Base-by-base conservation (phyloP, 2,797 vertebrate species). In the Chromis chromis region DNA sequence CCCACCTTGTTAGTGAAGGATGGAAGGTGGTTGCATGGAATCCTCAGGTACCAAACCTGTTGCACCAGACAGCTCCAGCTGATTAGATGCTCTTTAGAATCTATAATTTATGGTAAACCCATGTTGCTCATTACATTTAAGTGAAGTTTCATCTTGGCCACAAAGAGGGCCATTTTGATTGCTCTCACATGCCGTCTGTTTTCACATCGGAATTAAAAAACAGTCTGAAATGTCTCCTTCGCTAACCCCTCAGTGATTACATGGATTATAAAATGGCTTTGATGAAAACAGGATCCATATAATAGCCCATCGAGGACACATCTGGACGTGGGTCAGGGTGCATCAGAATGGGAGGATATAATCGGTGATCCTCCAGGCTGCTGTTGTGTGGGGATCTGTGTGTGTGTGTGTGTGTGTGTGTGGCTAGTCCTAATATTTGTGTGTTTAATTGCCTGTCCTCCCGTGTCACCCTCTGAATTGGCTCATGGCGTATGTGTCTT, bases 21-120 rank as follows among this genome's bases (percentile, higher is more conserved):
- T 64, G 17, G 57, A 39, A 40, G 59, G 72, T 6, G 19, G 39
- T 54, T 50, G 42, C 28, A n/a, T 70, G 36, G 65, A 84, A 64
- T 77, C 93, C 87, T 88, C 93, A 95, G 84, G 91, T 93, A 84
- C 83, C 73, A 78, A 71, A 94, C 94, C 88, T 95, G 94, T 95
- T 95, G 92, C 90, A 60, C 48, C 67, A 76, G 12, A 65, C 25
- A 57, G 70, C 55, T 49, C 50, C 33, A 50, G 8, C 58, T 49
- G 25, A 70, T 65, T 74, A 11, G 54, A 40, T 36, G 5, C 3
- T 46, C 27, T 17, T 21, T 2, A 42, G 22, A 24, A 2, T 65
- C 33, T 11, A 40, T 39, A 17, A 39, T 71, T 46, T 4, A 58
- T 11, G 19, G 4, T 3, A 21, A 63, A 69, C 3, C 65, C 1